A percentile compares a stretch with the other conserved stretches of the same genome.
Conservation (phyloP, 2,888 invertebrate species). For the Drosophila pseudotalamancana region DNA sequence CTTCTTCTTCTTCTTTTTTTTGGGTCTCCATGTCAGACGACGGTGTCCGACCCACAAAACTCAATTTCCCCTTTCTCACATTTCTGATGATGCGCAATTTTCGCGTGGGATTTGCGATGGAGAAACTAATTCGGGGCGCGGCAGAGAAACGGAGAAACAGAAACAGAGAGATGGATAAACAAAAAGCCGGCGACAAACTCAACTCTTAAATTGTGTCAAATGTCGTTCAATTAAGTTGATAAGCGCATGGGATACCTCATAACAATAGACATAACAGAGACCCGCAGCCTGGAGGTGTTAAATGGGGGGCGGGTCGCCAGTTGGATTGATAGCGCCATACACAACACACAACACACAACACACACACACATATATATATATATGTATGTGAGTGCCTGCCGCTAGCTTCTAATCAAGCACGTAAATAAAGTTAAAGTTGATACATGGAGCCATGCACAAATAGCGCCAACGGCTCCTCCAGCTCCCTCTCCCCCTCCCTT, state of each 20-base stretch:
- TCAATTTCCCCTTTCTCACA: constrained; percentile 37
- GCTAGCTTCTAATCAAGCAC: constrained; percentile 74
- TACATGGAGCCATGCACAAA: constrained; percentile 46
- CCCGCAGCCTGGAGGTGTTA: constrained; percentile 15
- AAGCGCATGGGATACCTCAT: constrained; percentile 52
- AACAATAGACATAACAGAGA: constrained; percentile 47
- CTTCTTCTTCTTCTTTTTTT: constrained; percentile 23
- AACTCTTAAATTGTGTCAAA: constrained; percentile 74
- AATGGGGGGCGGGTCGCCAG: constrained; percentile 28
- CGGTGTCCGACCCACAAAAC: constrained; percentile 33
- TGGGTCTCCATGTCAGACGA: constrained; percentile 70
- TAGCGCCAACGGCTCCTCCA: constrained; percentile 25
- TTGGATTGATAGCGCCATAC: constrained; percentile 63
- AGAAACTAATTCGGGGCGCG: constrained; percentile 64
- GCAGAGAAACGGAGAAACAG: constrained; percentile 18
- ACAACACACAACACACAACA: constrained; percentile 28
- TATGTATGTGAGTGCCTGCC: constrained; percentile 10
- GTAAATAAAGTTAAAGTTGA: constrained; percentile 78
- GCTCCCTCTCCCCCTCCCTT: too few relatives aligned
- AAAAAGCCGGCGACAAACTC: constrained; percentile 48
- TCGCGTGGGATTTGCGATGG: constrained; percentile 48
- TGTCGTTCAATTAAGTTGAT: constrained; percentile 76
- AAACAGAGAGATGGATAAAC: too few relatives aligned
- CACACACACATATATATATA: not conserved
- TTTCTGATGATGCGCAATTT: constrained; percentile 46